A percentile compares a stretch with the other conserved stretches of the same genome.
Conservation (phyloP, 2,113 vertebrate species). For the Phaethon lepturus region DNA sequence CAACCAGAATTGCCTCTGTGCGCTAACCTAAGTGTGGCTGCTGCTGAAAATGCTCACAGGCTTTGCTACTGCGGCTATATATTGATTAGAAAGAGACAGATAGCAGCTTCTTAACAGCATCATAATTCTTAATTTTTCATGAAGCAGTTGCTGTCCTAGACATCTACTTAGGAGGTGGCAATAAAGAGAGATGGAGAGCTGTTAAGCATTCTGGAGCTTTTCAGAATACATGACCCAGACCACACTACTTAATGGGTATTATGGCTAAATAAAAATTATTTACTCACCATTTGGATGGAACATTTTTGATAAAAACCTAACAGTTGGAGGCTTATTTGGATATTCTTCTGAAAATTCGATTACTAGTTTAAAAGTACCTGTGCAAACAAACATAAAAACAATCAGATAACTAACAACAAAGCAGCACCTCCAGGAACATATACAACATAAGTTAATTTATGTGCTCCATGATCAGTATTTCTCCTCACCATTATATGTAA, state of each 20-base stretch:
- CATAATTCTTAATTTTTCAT: slow-evolving; percentile 6
- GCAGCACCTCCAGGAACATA: not conserved
- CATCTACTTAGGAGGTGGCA: not conserved
- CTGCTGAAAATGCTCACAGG: not conserved
- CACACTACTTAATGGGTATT: not conserved
- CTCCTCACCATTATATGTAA: not conserved
- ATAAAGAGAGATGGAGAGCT: not conserved
- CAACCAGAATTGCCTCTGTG: not conserved
- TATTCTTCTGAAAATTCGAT: slow-evolving; percentile 99
- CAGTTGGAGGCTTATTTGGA: slow-evolving; percentile 98
- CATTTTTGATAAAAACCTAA: slow-evolving; percentile 99
- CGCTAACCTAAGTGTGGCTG: not conserved
- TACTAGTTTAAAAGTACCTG: slow-evolving; percentile 99
- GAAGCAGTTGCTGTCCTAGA: not conserved
- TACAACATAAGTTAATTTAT: not conserved
- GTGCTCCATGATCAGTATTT: not conserved
- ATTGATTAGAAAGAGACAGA: not conserved
- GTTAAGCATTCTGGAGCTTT: not conserved
- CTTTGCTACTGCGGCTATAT: not conserved
- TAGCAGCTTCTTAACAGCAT: not conserved
- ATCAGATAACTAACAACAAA: not conserved
- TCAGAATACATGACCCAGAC: not conserved
- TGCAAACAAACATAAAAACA: slow-evolving; percentile 12
- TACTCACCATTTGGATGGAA: slow-evolving; percentile 98
- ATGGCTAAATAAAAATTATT: not conserved